phyloP scores from a whole-genome alignment of 2,888 invertebrate species.

The Noctua comes region DNA sequence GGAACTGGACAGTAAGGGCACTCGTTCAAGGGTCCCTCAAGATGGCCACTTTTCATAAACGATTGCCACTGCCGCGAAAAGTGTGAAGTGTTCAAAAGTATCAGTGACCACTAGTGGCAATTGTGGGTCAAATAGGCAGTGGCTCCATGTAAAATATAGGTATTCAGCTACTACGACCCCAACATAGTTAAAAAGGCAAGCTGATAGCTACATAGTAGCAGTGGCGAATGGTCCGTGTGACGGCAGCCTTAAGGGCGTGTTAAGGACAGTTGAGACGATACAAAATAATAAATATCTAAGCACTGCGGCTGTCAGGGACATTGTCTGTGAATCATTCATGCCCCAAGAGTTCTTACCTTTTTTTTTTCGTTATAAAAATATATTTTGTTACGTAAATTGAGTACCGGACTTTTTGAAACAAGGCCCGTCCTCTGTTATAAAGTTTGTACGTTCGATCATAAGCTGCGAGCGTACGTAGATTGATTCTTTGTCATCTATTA shows the following conservation, averaged over 20 bases:
- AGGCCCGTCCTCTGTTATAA: conserved; percentile 18
- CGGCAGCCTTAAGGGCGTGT: conserved; percentile 13
- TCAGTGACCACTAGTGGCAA: neutral
- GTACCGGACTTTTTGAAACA: conserved; percentile 36
- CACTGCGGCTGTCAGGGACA: conserved; percentile 45
- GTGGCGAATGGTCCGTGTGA: neutral
- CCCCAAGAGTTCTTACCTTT: conserved; percentile 54
- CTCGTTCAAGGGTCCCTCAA: no score
- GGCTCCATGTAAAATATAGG: neutral
- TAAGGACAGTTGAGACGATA: conserved; percentile 48
- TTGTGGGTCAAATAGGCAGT: neutral
- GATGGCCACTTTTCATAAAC: neutral
- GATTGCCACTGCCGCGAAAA: neutral
- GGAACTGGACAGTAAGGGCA: neutral
- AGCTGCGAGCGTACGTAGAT: conserved; percentile 43
- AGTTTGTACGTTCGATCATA: conserved; percentile 33
- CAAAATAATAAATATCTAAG: conserved; percentile 62
- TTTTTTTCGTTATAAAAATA: conserved; percentile 58
- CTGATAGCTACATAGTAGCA: neutral
- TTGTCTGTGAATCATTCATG: conserved; percentile 69
- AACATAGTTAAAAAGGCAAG: neutral
- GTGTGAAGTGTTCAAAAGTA: neutral
- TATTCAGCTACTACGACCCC: neutral
- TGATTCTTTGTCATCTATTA: conserved; percentile 54
- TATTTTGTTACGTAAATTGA: conserved; percentile 48